These are phyloP conservation scores for Rallus limicola DNA, from an alignment of 2,113 vertebrate species.

Conservation along the genomic window DNA sequence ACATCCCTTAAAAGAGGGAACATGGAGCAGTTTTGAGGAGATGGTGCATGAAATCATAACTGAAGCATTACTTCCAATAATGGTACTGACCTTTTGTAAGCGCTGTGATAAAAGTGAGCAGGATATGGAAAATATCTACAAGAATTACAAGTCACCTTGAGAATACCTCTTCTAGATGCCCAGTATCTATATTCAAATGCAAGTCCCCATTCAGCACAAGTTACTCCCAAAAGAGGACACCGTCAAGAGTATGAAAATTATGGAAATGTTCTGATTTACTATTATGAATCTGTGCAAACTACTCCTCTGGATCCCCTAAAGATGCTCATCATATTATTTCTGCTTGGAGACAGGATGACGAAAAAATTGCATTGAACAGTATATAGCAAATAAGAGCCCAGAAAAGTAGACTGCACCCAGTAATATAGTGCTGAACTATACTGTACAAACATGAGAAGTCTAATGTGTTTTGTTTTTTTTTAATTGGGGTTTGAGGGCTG, in stretches of 20 bases:
- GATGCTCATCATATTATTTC: background rate
- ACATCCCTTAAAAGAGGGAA: background rate
- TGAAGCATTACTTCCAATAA: background rate
- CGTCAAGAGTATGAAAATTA: background rate
- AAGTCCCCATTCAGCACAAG: background rate
- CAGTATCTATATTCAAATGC: background rate
- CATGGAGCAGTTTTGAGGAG: slow-evolving; percentile 11
- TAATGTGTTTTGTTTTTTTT: background rate
- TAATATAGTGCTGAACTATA: background rate
- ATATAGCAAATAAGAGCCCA: background rate
- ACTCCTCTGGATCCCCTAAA: background rate
- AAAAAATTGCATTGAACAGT: background rate
- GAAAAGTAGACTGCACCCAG: background rate
- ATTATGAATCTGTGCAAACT: background rate
- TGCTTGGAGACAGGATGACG: background rate
- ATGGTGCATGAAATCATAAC: slow-evolving; percentile 23
- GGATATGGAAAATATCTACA: background rate
- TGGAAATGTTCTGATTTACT: background rate
- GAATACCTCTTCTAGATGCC: background rate
- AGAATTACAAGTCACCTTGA: background rate
- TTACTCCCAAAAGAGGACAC: background rate
- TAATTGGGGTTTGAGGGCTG: background rate
- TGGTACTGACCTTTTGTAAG: slow-evolving; percentile 26
- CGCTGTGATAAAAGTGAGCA: background rate
- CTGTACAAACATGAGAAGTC: rapidly evolving